Base-by-base conservation (phyloP, 2,888 invertebrate genomes). In the Hartigia nigra region DNA sequence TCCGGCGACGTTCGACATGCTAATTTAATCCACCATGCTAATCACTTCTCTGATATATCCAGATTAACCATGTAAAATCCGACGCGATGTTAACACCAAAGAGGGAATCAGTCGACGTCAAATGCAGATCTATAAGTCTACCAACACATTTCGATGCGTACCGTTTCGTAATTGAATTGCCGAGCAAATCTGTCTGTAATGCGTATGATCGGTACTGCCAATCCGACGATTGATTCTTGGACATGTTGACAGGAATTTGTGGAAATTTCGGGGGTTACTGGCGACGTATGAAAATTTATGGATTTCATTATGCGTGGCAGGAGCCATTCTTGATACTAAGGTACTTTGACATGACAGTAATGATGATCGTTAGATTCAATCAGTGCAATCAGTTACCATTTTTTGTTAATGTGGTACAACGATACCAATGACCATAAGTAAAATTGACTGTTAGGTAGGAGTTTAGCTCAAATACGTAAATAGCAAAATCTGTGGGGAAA, bases 81-180 rank as follows among this genome's bases (percentile, higher is more conserved):
- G 82, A 81, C 80, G 77, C 78, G 85, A 81, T 86, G 88, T 88
- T 87, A 88, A 88, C 88, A 86, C 82, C 83, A 79, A 81, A 79
- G 84, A 83, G 85, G 85, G 87, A 88, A 87, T 89, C 85, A 86
- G 85, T 84, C 84, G 85, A 86, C 87, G 88, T 90, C 88, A 89
- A 88, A 89, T 88, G 87, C 90, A 90, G 88, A 88, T 89, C 87
- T 86, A 86, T 86, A 86, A 87, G 88, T 86, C 85, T 86, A 86
- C 86, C 84, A 81, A 86, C 72, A 85, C 86, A 87, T 83, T 84
- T 80, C 81, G 77, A 82, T 81, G 80, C 35, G 5, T 35, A 35
- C 35, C 35, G 35, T 39, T 55, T 23, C 79, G 80, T 83, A 84
- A 84, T 84, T 82, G 81, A 82, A 84, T 84, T 82, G 81, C 81